Conservation (phyloP, 2,113 vertebrate species). For the Kobus ellipsiprymnus region DNA sequence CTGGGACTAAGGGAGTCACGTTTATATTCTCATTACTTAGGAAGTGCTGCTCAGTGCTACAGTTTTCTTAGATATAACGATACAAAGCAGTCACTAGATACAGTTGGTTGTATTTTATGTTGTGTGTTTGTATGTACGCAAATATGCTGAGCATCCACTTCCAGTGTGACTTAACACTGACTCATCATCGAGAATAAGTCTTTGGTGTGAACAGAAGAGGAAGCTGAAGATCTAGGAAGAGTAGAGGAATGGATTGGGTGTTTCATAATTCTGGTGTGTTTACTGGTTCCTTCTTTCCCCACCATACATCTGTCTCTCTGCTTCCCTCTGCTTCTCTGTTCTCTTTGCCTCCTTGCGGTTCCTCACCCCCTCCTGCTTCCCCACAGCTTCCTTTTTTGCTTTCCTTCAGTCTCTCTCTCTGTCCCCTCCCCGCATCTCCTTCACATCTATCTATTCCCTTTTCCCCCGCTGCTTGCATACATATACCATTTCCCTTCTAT, state of each 20-base stretch:
- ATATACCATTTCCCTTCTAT: neutral
- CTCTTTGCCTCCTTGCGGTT: neutral
- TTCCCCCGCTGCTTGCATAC: accelerated
- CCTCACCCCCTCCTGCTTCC: neutral
- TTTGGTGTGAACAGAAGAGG: neutral
- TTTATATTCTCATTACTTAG: neutral
- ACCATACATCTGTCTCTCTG: neutral
- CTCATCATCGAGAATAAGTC: neutral
- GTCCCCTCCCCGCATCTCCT: neutral
- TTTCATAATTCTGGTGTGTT: neutral
- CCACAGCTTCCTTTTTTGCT: neutral
- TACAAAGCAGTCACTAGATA: neutral
- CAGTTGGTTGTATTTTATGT: neutral
- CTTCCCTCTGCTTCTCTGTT: neutral
- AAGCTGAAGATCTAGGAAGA: neutral
- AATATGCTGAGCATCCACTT: neutral
- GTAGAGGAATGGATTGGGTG: neutral
- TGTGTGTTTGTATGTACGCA: neutral
- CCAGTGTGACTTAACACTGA: neutral
- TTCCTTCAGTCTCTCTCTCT: neutral
- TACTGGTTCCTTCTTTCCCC: neutral
- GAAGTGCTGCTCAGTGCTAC: neutral
- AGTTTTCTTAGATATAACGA: neutral
- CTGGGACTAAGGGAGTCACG: neutral
- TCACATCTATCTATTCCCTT: neutral